phyloP scores from a whole-genome alignment of 2,888 invertebrate genomes.

The Limulus polyphemus region DNA sequence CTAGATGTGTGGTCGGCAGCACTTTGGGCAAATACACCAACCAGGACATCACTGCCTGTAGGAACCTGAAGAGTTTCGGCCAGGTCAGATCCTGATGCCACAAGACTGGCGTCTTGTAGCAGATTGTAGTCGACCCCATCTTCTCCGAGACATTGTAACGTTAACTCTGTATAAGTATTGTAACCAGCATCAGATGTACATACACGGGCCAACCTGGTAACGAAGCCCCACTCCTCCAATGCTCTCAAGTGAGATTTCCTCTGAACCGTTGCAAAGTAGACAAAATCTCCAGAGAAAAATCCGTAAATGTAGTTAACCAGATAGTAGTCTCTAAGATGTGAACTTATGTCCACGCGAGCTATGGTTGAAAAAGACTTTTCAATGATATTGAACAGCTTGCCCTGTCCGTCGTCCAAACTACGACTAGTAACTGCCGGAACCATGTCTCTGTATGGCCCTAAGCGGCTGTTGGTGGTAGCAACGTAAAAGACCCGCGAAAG shows the following conservation, averaged over 20 bases:
- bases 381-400: constrained; percentile 22
- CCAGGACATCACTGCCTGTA: constrained; percentile 63
- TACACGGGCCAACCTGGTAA: constrained; percentile 76
- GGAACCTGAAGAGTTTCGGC: constrained; percentile 53
- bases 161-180: constrained; percentile 93
- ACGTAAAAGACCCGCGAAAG: constrained; percentile 77
- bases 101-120: constrained; percentile 85
- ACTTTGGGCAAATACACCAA: constrained; percentile 58
- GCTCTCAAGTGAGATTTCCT: constrained; percentile 79
- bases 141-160: constrained; percentile 66
- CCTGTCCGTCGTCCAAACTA: constrained; percentile 46
- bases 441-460: constrained; percentile 78
- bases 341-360: constrained; percentile 27
- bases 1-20: constrained; percentile 25
- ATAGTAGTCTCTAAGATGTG: constrained; percentile 67
- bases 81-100: constrained; percentile 67
- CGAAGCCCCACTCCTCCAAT: constrained; percentile 78
- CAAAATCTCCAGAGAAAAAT: constrained; percentile 87
- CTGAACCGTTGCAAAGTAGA: constrained; percentile 91
- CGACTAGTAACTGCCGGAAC: constrained; percentile 85
- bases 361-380: constrained; percentile 27
- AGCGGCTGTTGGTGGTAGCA: constrained; percentile 82
- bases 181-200: constrained; percentile 91
- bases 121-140: constrained; percentile 61
- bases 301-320: constrained; percentile 91